Conservation (phyloP, 1,140 invertebrate genomes). For the Drosophila tani region DNA sequence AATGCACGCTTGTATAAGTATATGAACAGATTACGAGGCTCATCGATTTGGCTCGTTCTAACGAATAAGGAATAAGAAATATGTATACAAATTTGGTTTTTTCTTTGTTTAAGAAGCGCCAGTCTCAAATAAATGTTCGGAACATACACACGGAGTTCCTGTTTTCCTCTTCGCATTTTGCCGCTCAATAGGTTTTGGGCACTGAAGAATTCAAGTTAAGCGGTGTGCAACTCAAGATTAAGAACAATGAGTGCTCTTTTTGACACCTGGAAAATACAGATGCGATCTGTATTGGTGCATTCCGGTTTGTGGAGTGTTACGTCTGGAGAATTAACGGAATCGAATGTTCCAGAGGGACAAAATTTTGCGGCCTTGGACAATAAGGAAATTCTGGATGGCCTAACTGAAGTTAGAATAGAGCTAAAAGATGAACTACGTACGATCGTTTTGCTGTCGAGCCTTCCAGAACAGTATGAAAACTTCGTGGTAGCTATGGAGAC, state of each 20-base stretch:
- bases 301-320: conserved; percentile 6
- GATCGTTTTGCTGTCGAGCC: conserved; percentile 15
- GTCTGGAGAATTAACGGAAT: neutral
- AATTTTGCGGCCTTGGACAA: neutral
- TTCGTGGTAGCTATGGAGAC: conserved; percentile 26
- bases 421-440: conserved; percentile 10
- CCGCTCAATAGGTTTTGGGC: neutral
- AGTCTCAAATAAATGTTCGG: neutral
- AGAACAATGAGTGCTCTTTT: conserved; percentile 21
- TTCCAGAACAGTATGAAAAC: conserved; percentile 7
- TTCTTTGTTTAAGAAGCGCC: neutral
- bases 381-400: conserved; percentile 15
- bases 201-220: neutral
- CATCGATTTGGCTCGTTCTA: too few species aligned
- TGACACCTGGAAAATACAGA: conserved; percentile 22
- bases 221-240: neutral
- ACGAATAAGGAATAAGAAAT: neutral
- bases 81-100: neutral
- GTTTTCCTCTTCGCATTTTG: neutral
- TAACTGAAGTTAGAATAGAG: conserved; percentile 12
- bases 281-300: conserved; percentile 18
- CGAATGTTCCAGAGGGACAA: neutral
- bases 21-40: too few species aligned
- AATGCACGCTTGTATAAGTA: too few species aligned
- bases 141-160: neutral